Percentiles rank a stretch among this genome's conserved stretches.
These are phyloP conservation scores for Aythya fuligula DNA, from an alignment of 2,797 vertebrate species.

Conservation along the genomic window DNA sequence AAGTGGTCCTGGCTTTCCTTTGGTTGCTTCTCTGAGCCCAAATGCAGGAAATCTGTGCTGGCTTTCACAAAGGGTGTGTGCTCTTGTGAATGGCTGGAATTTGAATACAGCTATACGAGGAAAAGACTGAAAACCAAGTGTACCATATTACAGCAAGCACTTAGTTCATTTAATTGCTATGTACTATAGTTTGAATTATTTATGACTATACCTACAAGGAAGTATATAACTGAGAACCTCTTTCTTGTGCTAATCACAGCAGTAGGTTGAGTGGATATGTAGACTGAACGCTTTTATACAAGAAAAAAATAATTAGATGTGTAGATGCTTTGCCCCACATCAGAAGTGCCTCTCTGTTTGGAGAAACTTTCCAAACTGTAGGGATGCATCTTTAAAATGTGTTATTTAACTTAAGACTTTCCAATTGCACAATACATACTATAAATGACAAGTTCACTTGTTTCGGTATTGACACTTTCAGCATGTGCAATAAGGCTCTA, in stretches of 20 bases:
- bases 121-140: background rate
- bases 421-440: background rate
- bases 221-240: background rate
- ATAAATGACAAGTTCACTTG: slow-evolving; percentile 17
- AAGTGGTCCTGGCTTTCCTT: background rate
- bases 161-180: background rate
- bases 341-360: background rate
- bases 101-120: background rate
- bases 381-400: background rate
- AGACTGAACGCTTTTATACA: background rate
- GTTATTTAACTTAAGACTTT: background rate
- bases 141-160: background rate
- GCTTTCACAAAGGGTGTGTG: background rate
- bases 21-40: background rate
- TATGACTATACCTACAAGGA: background rate
- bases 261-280: background rate
- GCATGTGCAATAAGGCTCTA: background rate
- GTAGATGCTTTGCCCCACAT: background rate
- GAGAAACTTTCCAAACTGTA: background rate
- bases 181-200: slow-evolving; percentile 8
- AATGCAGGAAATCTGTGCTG: background rate
- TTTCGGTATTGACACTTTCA: slow-evolving; percentile 22
- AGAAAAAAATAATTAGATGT: background rate
- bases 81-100: background rate
- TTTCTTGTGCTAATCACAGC: background rate